These are phyloP conservation scores for Cephus spinipes DNA, from an alignment of 2,888 invertebrate species.

Conservation along the genomic window DNA sequence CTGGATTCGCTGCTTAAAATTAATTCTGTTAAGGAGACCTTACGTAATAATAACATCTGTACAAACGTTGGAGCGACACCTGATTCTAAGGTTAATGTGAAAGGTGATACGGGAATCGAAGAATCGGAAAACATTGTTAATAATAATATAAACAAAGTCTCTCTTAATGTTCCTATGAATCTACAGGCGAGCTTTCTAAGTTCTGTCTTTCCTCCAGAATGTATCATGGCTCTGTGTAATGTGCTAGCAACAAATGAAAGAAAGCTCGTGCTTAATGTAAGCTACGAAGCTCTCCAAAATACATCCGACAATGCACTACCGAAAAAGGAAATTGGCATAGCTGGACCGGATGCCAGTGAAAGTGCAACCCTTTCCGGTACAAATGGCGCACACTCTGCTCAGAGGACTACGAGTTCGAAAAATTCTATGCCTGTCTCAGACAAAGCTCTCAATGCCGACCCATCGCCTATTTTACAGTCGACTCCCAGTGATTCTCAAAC, in stretches of 20 bases:
- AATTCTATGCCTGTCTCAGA: not conserved
- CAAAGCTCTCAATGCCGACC: not conserved
- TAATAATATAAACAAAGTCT: not conserved
- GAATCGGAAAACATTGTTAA: conserved; percentile 15
- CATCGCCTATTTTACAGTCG: not conserved
- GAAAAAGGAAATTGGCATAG: conserved; percentile 16
- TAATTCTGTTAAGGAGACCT: conserved; percentile 72
- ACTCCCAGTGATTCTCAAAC: not conserved
- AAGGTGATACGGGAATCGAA: conserved; percentile 46
- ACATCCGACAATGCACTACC: conserved; percentile 25
- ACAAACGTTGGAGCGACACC: conserved; percentile 72
- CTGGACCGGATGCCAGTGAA: conserved; percentile 5
- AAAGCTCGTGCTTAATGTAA: conserved; percentile 75
- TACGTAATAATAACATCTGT: conserved; percentile 74
- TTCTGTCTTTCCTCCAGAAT: conserved; percentile 75
- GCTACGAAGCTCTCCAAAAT: conserved; percentile 67
- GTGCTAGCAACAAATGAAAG: conserved; percentile 77
- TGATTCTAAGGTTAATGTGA: conserved; percentile 71
- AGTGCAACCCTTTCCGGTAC: not conserved
- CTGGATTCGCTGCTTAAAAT: conserved; percentile 73
- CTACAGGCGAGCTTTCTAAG: conserved; percentile 70
- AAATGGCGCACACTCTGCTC: not conserved
- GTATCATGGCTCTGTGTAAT: conserved; percentile 84
- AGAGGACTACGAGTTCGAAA: not conserved
- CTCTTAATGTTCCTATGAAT: not conserved